Evolutionary conservation across 2,888 invertebrate species (phyloP).

Genomic region (Thelaira solivaga): DNA sequence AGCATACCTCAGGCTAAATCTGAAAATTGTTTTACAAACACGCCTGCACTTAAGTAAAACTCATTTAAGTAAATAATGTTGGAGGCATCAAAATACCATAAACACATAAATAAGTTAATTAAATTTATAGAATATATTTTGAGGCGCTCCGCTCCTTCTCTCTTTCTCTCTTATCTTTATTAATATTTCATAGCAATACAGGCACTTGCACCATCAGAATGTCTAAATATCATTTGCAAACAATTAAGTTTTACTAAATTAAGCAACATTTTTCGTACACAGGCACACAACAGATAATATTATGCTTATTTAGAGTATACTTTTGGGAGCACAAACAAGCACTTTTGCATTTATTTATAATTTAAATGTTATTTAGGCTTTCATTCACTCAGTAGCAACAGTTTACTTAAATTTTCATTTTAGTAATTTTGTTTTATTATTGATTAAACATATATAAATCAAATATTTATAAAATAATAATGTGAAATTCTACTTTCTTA

Average conservation of each 20-base stretch:
- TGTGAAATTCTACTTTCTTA: not conserved
- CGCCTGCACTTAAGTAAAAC: not conserved
- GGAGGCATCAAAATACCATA: too few relatives aligned
- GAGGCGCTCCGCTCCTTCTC: too few relatives aligned
- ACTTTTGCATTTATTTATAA: not conserved
- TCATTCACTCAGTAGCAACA: not conserved
- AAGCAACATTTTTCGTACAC: not conserved
- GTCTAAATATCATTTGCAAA: constrained; percentile 15
- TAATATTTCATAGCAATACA: constrained; percentile 17
- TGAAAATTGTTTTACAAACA: not conserved
- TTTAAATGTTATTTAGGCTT: constrained; percentile 5
- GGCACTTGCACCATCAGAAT: too few relatives aligned
- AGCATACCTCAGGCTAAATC: not conserved
- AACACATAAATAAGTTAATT: constrained; percentile 3
- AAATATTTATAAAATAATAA: constrained; percentile 27
- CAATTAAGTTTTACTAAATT: not conserved
- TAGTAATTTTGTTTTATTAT: constrained; percentile 41
- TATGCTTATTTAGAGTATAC: constrained; percentile 15
- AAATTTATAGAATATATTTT: constrained; percentile 3
- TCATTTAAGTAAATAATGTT: not conserved
- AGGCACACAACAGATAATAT: not conserved
- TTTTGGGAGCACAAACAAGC: constrained; percentile 16
- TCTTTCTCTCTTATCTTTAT: too few relatives aligned
- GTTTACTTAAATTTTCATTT: constrained; percentile 36
- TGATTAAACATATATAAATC: constrained; percentile 54